Percentiles rank a stretch among this genome's conserved stretches.
phyloP scores from a whole-genome alignment of 2,113 vertebrate genomes.

The Anarhynchus alexandrinus region DNA sequence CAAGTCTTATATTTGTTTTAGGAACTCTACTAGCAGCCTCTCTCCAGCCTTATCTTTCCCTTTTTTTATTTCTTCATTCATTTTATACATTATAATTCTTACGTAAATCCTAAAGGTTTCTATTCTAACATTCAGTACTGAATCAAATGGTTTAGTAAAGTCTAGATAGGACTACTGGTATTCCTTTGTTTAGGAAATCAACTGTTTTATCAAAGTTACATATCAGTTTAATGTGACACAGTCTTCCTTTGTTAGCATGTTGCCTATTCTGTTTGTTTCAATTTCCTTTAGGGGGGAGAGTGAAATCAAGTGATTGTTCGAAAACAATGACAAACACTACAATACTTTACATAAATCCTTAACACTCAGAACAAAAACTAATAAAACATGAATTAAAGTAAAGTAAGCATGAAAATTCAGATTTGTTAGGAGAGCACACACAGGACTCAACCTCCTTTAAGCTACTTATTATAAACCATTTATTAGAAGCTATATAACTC shows the following conservation, averaged over 20 bases:
- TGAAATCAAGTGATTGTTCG: neutral
- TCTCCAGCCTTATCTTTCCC: neutral
- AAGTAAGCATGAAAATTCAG: neutral
- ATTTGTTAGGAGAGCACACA: neutral
- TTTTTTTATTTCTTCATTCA: neutral
- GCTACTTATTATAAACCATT: neutral
- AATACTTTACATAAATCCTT: neutral
- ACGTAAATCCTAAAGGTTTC: neutral
- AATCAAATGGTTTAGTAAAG: neutral
- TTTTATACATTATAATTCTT: neutral
- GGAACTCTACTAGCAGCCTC: neutral
- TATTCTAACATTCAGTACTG: neutral
- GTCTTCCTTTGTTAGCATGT: neutral
- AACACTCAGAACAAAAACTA: neutral
- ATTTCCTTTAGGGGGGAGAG: neutral
- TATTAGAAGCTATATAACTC: neutral
- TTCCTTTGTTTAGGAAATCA: neutral
- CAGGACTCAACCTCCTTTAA: neutral
- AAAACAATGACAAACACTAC: neutral
- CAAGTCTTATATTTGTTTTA: neutral
- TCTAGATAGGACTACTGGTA: neutral
- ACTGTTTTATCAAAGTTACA: neutral
- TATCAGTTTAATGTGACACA: neutral
- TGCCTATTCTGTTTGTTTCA: neutral
- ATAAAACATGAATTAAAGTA: neutral